Percentiles rank a stretch among this genome's conserved stretches.
These are phyloP conservation scores for Equus przewalskii DNA, from an alignment of 2,113 vertebrate genomes.

Conservation along the genomic window DNA sequence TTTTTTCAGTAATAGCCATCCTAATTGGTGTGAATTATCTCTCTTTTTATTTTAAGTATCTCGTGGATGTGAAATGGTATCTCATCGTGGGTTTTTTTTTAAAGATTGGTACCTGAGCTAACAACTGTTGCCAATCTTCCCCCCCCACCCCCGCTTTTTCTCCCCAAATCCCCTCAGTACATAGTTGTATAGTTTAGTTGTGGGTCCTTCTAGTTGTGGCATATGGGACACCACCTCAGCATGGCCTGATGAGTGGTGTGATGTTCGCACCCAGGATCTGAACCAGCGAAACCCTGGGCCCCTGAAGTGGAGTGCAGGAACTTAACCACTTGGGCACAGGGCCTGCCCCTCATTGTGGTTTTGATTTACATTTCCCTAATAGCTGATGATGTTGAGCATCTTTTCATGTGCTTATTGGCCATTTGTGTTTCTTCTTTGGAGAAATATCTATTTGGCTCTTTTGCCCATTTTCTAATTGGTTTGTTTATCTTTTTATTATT, in stretches of 20 bases:
- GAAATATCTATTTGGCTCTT: conserved; percentile 2
- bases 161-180: too few species aligned
- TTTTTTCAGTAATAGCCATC: neutral
- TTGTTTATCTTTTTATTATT: conserved; percentile 35
- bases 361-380: conserved; percentile 32
- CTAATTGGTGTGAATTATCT: neutral
- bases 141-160: too few species aligned
- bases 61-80: neutral
- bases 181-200: too few species aligned
- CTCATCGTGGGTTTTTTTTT: neutral
- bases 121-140: too few species aligned
- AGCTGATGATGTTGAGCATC: neutral
- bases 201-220: too few species aligned
- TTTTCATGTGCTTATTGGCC: conserved; percentile 38
- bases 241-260: too few species aligned
- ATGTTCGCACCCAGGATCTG: too few species aligned
- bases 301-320: too few species aligned
- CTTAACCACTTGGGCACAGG: too few species aligned
- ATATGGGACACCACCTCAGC: too few species aligned
- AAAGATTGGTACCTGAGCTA: too few species aligned
- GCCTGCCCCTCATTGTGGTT: neutral
- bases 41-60: neutral
- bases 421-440: neutral
- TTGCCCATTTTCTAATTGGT: neutral
- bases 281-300: too few species aligned